Evolutionary conservation across 2,113 vertebrate species (phyloP).

Genomic region (Rhodinocichla rosea): DNA sequence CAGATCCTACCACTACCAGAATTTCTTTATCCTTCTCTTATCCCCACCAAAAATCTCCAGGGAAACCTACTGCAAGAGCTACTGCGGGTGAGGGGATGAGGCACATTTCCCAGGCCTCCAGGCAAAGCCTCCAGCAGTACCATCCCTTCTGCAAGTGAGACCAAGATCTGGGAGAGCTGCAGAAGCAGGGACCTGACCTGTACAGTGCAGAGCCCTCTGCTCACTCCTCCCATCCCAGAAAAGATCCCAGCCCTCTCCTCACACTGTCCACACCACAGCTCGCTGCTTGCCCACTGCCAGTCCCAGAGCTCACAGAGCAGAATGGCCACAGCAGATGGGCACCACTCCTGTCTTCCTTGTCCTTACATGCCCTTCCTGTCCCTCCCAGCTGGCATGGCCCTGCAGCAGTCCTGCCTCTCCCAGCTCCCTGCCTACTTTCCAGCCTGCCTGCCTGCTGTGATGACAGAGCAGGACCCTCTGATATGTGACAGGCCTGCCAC

Average conservation of each 20-base stretch:
- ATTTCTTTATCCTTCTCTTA: background rate
- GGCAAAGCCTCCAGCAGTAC: background rate
- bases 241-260: background rate
- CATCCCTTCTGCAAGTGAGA: background rate
- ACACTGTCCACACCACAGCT: background rate
- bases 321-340: background rate
- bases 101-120: background rate
- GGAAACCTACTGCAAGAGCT: background rate
- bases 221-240: background rate
- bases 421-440: background rate
- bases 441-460: background rate
- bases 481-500: accelerated
- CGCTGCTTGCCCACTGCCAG: background rate
- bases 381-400: background rate
- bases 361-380: background rate
- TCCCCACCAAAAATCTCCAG: background rate
- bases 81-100: background rate
- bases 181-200: background rate
- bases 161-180: background rate
- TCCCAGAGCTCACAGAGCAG: background rate
- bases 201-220: background rate
- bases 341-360: background rate
- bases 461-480: background rate
- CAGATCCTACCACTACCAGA: background rate
- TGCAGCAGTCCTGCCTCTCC: background rate